These are phyloP conservation scores for Caenorhabditis panamensis DNA, from an alignment of 2,888 invertebrate genomes.

Conservation along the genomic window DNA sequence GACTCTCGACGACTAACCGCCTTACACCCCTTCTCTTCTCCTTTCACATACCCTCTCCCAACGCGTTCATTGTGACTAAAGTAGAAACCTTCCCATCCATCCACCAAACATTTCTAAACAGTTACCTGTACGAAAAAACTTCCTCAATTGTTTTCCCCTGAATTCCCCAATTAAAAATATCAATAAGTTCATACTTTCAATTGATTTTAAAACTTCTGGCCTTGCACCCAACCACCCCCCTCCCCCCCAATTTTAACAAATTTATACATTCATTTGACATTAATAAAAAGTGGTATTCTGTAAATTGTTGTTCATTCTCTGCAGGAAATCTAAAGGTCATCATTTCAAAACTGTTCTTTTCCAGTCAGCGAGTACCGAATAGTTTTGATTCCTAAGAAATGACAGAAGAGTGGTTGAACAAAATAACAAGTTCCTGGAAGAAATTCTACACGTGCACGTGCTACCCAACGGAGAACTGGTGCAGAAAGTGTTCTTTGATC, in stretches of 20 bases:
- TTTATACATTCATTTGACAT: neutral
- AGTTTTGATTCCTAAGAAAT: neutral
- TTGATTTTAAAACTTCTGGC: too few relatives aligned
- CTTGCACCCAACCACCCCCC: too few relatives aligned
- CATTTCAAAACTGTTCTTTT: too few relatives aligned
- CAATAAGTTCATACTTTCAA: neutral
- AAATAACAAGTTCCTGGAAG: constrained; percentile 3
- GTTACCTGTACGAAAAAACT: neutral
- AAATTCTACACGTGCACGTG: too few relatives aligned
- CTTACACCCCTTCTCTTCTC: neutral
- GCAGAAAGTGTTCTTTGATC: too few relatives aligned
- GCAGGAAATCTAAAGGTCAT: too few relatives aligned
- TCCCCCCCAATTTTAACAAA: too few relatives aligned
- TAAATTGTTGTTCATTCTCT: too few relatives aligned
- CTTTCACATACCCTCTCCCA: constrained; percentile 29
- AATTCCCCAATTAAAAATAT: neutral
- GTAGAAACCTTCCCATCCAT: neutral
- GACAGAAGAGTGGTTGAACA: constrained; percentile 22
- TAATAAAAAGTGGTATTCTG: neutral
- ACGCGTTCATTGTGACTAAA: neutral
- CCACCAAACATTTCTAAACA: constrained; percentile 7
- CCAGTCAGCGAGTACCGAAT: too few relatives aligned
- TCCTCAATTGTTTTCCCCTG: neutral
- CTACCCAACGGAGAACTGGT: too few relatives aligned
- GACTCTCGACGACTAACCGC: constrained; percentile 70